A percentile compares a stretch with the other conserved stretches of the same genome.
Evolutionary conservation across 2,113 vertebrate genomes (phyloP).

Genomic region (Cnemophilus loriae): DNA sequence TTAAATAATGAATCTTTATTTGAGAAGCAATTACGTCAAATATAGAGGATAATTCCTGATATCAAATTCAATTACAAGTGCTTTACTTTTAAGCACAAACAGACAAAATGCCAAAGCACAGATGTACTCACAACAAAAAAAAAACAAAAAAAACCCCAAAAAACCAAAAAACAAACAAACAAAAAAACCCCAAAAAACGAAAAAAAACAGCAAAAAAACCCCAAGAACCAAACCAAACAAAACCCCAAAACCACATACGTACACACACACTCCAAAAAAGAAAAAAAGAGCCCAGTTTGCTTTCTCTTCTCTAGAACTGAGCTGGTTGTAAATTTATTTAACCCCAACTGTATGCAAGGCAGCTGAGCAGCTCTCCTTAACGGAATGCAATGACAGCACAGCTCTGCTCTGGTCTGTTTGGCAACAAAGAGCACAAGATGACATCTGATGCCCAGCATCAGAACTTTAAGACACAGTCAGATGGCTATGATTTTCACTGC

Average conservation of each 20-base stretch:
- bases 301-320: background rate
- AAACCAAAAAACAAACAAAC: background rate
- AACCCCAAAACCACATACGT: background rate
- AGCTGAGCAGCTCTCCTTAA: background rate
- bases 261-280: background rate
- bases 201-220: background rate
- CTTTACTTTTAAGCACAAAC: background rate
- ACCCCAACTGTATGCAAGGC: background rate
- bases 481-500: slow-evolving; percentile 68
- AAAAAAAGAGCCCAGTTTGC: background rate
- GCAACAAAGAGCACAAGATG: background rate
- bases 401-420: background rate
- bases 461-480: slow-evolving; percentile 68
- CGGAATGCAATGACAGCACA: background rate
- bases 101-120: background rate
- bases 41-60: background rate
- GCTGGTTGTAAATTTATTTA: background rate
- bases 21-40: background rate
- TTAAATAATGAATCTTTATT: background rate
- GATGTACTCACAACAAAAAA: too few species aligned
- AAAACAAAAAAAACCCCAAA: background rate
- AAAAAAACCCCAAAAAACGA: background rate
- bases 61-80: background rate
- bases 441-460: background rate
- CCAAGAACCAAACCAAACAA: background rate